Evolutionary conservation across 1,140 invertebrate genomes (phyloP).

Genomic region (Neodiprion pinetum): DNA sequence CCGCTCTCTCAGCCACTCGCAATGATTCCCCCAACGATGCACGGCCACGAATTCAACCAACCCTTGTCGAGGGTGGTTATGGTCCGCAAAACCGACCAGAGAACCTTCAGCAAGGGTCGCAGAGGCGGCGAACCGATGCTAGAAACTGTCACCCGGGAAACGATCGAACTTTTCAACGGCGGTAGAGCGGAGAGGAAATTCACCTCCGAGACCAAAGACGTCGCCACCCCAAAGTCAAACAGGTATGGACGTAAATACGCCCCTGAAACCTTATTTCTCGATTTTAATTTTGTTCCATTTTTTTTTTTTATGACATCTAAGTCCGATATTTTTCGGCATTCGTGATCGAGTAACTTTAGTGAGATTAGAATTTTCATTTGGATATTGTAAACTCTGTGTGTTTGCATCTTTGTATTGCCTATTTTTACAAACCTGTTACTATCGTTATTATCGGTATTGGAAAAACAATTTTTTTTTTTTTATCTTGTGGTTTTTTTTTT

Average conservation of each 20-base stretch:
- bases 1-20: constrained; percentile 58
- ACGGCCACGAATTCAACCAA: constrained; percentile 67
- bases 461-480: too few relatives aligned
- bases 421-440: too few relatives aligned
- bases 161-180: constrained; percentile 67
- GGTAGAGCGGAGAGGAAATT: constrained; percentile 66
- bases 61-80: constrained; percentile 67
- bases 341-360: too few relatives aligned
- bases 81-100: constrained; percentile 70
- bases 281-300: constrained; percentile 32
- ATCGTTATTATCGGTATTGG: too few relatives aligned
- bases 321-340: background rate
- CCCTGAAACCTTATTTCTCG: constrained; percentile 34
- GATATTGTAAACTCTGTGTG: too few relatives aligned
- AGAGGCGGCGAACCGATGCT: constrained; percentile 58
- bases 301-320: background rate
- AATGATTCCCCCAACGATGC: constrained; percentile 63
- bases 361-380: too few relatives aligned
- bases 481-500: too few relatives aligned
- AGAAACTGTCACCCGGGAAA: constrained; percentile 68
- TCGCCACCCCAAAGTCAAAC: constrained; percentile 58
- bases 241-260: constrained; percentile 48
- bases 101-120: constrained; percentile 62
- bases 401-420: too few relatives aligned
- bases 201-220: constrained; percentile 66